Percentiles rank a stretch among this genome's conserved stretches.
Evolutionary conservation across 2,113 vertebrate genomes (phyloP).

Genomic region (Tragelaphus imberbis): DNA sequence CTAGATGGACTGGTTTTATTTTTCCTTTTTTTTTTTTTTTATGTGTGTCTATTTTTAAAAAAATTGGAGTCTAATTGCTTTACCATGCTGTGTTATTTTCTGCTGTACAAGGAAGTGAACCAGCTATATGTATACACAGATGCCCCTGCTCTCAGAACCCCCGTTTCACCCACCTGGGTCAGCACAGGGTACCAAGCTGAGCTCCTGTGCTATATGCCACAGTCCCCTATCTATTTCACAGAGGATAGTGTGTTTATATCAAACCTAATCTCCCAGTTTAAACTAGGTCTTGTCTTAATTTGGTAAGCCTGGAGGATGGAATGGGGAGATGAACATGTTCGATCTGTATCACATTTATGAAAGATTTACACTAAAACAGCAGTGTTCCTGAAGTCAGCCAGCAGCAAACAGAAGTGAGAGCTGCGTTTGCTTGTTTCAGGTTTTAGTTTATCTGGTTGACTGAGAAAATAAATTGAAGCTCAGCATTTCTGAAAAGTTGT

Average conservation of each 20-base stretch:
- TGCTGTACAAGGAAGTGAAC: neutral
- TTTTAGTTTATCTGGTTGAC: neutral
- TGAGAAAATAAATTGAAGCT: neutral
- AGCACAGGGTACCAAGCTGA: neutral
- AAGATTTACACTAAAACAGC: neutral
- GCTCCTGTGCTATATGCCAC: neutral
- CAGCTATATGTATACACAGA: neutral
- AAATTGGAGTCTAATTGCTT: neutral
- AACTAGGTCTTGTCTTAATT: neutral
- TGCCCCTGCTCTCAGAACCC: fast-evolving
- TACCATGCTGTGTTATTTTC: neutral
- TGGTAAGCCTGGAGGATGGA: neutral
- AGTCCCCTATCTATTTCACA: neutral
- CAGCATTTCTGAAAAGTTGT: neutral
- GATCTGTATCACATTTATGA: neutral
- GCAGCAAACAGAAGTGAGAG: neutral
- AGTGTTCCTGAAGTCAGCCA: neutral
- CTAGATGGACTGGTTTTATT: neutral
- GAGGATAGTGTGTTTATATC: neutral
- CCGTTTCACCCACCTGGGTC: neutral
- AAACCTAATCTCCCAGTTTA: neutral
- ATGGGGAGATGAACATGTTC: neutral
- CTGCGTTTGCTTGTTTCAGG: too few species aligned
- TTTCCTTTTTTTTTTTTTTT: neutral
- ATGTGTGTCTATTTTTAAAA: neutral